Base-by-base conservation (phyloP, 2,797 vertebrate species). In the Adrianichthys oophorus region DNA sequence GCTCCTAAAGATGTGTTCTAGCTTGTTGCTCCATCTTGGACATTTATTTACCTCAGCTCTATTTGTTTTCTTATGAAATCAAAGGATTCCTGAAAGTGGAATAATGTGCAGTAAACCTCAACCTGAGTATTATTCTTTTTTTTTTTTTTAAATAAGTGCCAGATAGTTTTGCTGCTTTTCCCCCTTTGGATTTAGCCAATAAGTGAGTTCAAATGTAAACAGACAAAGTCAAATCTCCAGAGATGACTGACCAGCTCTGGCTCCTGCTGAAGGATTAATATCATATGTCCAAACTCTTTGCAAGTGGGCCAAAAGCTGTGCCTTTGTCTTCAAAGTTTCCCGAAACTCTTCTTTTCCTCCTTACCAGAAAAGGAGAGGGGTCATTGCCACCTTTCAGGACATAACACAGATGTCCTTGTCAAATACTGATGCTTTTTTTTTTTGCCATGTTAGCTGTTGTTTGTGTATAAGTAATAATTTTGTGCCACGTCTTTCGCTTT, bases 11-110 rank as follows among this genome's bases (percentile, higher is more conserved):
- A 79, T 73, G 63, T 65, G 75, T 74, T 83, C 83, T 48, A 80
- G 73, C 71, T 76, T 76, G 58, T 71, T 56, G 48, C 80, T 79
- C 62, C 65, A 80, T 76, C 74, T 78, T 54, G 70, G 81, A 82
- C 74, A 83, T 65, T 86, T 90, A 90, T 86, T 86, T 90, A 90
- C 87, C 88, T 90, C 87, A 89, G 65, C 59, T 76, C 62, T 72
- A 44, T 76, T 76, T 68, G 70, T 83, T 79, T 84, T 84, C 83
- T 91, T 85, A 84, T 82, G 86, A 80, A 76, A 81, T 65, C 56
- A 77, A 70, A 78, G 52, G 52, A 63, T 56, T 60, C 68, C 70
- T 58, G 59, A 41, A 78, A 47, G 67, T 48, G 70, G 42, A 66
- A 49, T 52, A 65, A 18, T 57, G 32, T 4, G 13, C 56, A 58